Percentiles rank a stretch among this genome's conserved stretches.
These are phyloP conservation scores for Sminthopsis crassicaudata DNA, from an alignment of 2,113 vertebrate genomes.

Conservation along the genomic window DNA sequence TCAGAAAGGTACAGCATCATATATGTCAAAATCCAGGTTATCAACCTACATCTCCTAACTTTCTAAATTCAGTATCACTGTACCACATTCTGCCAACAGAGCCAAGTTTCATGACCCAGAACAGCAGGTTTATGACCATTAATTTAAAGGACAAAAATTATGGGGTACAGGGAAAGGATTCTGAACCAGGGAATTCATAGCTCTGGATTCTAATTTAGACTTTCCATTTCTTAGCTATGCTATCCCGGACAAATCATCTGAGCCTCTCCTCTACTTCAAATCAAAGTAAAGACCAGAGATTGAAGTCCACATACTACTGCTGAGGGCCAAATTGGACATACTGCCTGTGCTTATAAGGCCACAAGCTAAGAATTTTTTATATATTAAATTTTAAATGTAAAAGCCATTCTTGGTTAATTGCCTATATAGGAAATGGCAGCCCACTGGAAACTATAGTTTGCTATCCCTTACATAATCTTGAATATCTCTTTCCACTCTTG, in stretches of 20 bases:
- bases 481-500: not conserved
- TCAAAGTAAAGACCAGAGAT: not conserved
- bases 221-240: not conserved
- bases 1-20: not conserved
- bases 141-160: conserved; percentile 1
- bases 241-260: not conserved
- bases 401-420: not conserved
- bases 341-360: not conserved
- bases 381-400: not conserved
- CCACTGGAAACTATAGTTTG: not conserved
- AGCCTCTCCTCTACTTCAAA: not conserved
- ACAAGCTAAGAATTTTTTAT: not conserved
- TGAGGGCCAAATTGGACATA: not conserved
- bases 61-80: not conserved
- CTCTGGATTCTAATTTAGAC: not conserved
- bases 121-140: conserved; percentile 6
- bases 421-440: not conserved
- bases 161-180: not conserved
- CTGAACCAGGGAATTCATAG: not conserved
- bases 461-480: not conserved
- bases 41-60: not conserved
- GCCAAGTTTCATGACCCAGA: conserved; percentile 16
- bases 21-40: not conserved
- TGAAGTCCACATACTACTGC: not conserved
- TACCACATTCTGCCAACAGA: not conserved